phyloP scores from a whole-genome alignment of 2,797 vertebrate genomes.

The Linurgus olivaceus region DNA sequence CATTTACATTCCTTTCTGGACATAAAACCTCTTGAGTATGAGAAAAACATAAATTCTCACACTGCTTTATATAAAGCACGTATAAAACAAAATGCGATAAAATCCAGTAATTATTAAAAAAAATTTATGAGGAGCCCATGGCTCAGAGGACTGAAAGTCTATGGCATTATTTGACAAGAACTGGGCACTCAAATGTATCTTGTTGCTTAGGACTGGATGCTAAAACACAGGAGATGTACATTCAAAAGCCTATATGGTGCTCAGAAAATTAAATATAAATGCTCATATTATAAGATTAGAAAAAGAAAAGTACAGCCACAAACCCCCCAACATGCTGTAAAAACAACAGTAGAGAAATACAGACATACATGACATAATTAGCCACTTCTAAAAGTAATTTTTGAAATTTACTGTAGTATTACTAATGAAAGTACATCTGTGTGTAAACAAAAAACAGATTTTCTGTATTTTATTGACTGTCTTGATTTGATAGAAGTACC shows the following conservation, averaged over 20 bases:
- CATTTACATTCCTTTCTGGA: not conserved
- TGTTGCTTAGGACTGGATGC: not conserved
- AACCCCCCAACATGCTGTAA: not conserved
- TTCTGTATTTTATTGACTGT: not conserved
- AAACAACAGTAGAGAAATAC: not conserved
- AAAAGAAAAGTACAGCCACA: not conserved
- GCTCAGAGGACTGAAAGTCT: not conserved
- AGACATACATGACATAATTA: not conserved
- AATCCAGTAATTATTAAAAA: not conserved
- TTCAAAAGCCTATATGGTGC: accelerated
- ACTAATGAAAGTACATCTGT: not conserved
- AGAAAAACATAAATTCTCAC: not conserved
- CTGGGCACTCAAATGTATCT: not conserved
- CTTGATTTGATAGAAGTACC: not conserved
- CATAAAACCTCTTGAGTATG: not conserved
- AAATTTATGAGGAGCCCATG: not conserved
- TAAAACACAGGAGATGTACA: accelerated
- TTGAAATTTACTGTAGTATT: not conserved
- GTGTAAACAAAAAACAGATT: not conserved
- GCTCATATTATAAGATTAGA: not conserved
- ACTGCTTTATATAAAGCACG: not conserved
- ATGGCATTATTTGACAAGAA: not conserved
- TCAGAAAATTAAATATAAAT: not conserved
- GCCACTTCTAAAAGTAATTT: not conserved
- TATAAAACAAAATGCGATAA: not conserved